Evolutionary conservation across 2,113 vertebrate species (phyloP).

Genomic region (Sapajus apella): DNA sequence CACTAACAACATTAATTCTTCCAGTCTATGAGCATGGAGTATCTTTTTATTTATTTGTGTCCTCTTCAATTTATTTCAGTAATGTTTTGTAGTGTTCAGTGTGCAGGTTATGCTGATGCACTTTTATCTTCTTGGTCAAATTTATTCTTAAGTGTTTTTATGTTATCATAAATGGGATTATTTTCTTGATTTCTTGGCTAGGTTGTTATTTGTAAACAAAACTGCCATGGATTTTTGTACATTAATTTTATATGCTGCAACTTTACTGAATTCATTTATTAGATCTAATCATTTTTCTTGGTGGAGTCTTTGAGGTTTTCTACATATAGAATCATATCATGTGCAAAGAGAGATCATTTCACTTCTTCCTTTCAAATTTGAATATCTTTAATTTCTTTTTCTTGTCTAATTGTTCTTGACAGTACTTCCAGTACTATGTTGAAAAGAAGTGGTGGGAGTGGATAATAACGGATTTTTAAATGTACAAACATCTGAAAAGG

Average conservation of each 20-base stretch:
- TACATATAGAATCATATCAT: background rate
- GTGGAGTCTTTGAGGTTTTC: background rate
- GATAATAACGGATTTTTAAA: background rate
- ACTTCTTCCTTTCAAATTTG: background rate
- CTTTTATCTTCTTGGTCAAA: background rate
- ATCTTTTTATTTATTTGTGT: background rate
- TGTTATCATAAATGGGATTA: background rate
- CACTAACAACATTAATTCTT: background rate
- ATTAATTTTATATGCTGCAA: background rate
- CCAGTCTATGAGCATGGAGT: background rate
- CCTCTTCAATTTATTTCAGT: background rate
- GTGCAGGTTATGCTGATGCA: background rate
- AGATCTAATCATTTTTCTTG: background rate
- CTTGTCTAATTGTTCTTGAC: background rate
- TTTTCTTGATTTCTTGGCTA: background rate
- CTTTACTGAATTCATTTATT: background rate
- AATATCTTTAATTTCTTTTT: background rate
- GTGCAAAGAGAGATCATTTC: background rate
- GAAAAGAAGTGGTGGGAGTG: background rate
- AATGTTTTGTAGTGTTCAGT: background rate
- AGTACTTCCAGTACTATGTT: background rate
- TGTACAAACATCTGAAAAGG: background rate
- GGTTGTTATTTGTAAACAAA: background rate
- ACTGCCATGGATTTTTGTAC: background rate
- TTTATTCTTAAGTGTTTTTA: background rate